Evolutionary conservation across 2,797 vertebrate genomes (phyloP).

Genomic region (Sylvia borin): DNA sequence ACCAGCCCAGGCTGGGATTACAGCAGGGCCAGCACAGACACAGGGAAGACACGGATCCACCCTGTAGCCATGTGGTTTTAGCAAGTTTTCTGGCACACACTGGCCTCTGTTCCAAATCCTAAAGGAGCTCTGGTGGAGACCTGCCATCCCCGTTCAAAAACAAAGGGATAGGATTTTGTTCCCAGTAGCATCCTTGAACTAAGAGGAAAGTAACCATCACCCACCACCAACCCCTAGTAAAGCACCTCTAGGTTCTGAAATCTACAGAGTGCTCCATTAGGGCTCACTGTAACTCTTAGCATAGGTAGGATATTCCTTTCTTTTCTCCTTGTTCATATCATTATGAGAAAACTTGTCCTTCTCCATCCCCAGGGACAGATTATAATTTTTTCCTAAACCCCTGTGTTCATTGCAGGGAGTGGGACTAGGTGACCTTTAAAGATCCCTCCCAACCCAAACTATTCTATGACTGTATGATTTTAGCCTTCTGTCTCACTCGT

Average conservation of each 20-base stretch:
- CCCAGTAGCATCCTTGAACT: not conserved
- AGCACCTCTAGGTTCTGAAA: not conserved
- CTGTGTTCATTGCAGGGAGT: not conserved
- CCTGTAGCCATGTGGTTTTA: conserved; percentile 8
- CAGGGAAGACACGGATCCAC: not conserved
- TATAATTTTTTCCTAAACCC: not conserved
- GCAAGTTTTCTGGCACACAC: not conserved
- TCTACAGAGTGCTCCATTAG: not conserved
- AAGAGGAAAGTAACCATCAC: not conserved
- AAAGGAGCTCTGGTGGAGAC: not conserved
- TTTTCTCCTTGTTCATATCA: no score
- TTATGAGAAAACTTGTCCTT: no score
- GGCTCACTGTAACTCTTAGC: not conserved
- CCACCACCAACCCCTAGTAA: not conserved
- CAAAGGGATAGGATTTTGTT: not conserved
- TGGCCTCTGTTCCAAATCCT: not conserved
- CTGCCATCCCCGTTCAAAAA: not conserved
- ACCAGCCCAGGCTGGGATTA: not conserved
- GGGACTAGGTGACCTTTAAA: not conserved
- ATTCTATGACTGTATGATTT: not conserved
- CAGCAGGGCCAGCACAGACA: not conserved
- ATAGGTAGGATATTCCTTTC: no score
- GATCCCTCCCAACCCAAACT: not conserved
- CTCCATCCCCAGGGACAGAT: not conserved
- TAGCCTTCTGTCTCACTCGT: not conserved